A percentile compares a stretch with the other conserved stretches of the same genome.
These are phyloP conservation scores for Uromys caudimaculatus DNA, from an alignment of 2,797 vertebrate genomes.

Conservation along the genomic window DNA sequence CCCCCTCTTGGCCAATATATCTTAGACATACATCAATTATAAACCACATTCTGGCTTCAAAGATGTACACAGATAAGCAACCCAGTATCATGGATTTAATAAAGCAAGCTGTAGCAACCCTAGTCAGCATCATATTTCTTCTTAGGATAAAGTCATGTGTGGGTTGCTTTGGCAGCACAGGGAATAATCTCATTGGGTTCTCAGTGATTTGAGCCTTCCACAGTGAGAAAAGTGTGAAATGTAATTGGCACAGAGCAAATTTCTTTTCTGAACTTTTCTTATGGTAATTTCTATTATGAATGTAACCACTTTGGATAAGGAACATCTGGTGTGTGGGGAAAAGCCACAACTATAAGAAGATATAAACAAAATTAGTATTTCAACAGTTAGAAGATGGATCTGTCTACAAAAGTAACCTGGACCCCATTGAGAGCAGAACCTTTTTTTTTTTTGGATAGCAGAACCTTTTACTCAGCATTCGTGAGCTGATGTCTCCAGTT, in stretches of 20 bases:
- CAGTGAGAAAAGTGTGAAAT: neutral
- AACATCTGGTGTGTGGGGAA: neutral
- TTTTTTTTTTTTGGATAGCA: too few relatives aligned
- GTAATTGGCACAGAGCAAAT: neutral
- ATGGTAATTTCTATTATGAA: neutral
- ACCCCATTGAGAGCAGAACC: neutral
- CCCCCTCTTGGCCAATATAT: neutral
- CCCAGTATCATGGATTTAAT: neutral
- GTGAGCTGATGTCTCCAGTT: neutral
- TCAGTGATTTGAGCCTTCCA: neutral
- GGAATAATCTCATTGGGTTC: neutral
- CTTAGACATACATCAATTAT: neutral
- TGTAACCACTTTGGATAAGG: neutral
- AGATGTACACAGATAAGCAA: neutral
- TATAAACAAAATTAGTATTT: slow-evolving; percentile 37
- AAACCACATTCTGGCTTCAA: neutral
- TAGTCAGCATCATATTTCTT: neutral
- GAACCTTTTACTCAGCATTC: neutral
- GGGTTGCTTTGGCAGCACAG: neutral
- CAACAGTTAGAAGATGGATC: neutral
- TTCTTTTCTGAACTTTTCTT: slow-evolving; percentile 1
- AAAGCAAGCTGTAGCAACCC: neutral
- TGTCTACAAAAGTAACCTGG: neutral
- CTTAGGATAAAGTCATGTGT: neutral
- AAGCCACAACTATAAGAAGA: slow-evolving; percentile 46